A percentile compares a stretch with the other conserved stretches of the same genome.
Evolutionary conservation across 2,888 invertebrate species (phyloP).

Genomic region (Himalopsyche kuldschensis): DNA sequence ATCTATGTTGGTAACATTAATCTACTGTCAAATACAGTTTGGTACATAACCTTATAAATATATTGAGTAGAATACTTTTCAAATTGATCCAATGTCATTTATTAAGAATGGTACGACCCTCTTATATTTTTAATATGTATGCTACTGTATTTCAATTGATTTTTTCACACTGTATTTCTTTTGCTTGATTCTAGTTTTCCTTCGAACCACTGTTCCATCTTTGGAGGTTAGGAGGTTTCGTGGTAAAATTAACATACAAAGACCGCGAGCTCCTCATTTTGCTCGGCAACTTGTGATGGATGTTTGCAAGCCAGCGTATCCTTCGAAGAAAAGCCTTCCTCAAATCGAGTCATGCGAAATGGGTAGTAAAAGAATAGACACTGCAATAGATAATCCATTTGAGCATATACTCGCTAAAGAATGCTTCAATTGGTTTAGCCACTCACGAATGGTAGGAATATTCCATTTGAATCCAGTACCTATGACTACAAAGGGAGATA

Average conservation of each 20-base stretch:
- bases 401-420: constrained; percentile 73
- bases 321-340: constrained; percentile 53
- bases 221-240: constrained; percentile 66
- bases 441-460: constrained; percentile 71
- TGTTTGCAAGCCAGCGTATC: constrained; percentile 66
- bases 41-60: too few species aligned
- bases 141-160: background rate
- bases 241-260: constrained; percentile 78
- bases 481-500: constrained; percentile 66
- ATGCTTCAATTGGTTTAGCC: constrained; percentile 68
- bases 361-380: constrained; percentile 35
- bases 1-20: too few species aligned
- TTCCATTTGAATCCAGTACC: constrained; percentile 73
- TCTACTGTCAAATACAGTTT: too few species aligned
- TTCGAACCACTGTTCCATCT: constrained; percentile 52
- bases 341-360: constrained; percentile 55
- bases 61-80: background rate
- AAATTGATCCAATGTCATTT: background rate
- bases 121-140: background rate
- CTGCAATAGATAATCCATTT: constrained; percentile 67
- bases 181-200: constrained; percentile 49
- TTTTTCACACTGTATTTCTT: background rate
- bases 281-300: constrained; percentile 67
- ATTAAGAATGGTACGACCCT: background rate
- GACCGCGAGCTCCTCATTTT: constrained; percentile 71